Evolutionary conservation across 2,113 vertebrate genomes (phyloP).

Genomic region (Amia ocellicauda): DNA sequence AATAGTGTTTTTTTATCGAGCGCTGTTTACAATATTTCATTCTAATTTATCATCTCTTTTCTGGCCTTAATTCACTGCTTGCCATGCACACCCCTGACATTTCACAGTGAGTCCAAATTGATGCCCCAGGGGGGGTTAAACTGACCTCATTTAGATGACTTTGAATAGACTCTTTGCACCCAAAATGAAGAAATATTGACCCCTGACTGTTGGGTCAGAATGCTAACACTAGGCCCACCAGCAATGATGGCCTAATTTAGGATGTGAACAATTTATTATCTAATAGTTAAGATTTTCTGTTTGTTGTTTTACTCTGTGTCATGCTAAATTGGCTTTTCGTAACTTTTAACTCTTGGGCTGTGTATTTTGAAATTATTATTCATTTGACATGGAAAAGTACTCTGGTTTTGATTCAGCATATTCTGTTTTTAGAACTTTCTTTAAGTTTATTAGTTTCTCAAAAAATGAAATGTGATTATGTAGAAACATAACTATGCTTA

Average conservation of each 20-base stretch:
- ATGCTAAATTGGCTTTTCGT: not conserved
- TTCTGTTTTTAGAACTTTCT: too few species aligned
- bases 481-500: too few species aligned
- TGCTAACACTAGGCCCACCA: conserved; percentile 8
- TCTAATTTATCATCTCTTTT: not conserved
- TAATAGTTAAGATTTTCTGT: not conserved
- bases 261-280: conserved; percentile 2
- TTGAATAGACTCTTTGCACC: conserved; percentile 8
- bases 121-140: not conserved
- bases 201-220: not conserved
- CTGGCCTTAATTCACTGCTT: not conserved
- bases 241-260: conserved; percentile 5
- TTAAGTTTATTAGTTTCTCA: not conserved
- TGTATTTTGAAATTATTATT: not conserved
- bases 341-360: not conserved
- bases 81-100: not conserved
- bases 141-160: not conserved
- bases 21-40: too few species aligned
- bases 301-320: too few species aligned
- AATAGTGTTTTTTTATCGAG: not conserved
- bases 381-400: not conserved
- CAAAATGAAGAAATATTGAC: not conserved
- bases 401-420: not conserved
- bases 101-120: not conserved
- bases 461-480: too few species aligned